Base-by-base conservation (phyloP, 2,797 vertebrate species). In the Gymnothorax reevesii region DNA sequence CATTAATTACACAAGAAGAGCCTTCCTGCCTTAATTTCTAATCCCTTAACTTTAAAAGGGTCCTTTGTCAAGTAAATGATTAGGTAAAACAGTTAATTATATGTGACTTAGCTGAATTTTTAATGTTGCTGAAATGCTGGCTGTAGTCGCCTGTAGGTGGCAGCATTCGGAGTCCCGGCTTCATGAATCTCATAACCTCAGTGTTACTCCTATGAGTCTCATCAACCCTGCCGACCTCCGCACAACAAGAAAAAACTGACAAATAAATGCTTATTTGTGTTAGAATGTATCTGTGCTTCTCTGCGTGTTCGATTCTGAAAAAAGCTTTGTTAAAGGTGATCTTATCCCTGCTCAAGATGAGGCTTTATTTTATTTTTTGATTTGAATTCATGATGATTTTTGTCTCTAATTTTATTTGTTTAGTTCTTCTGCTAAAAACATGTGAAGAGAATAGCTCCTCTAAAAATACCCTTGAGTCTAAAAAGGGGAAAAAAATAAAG, bases 41-140 rank as follows among this genome's bases (percentile, higher is more conserved):
- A 89, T 90, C 89, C 90, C 57, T 75, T 86, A 89, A 91, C 89
- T 86, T 87, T 89, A 82, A 87, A 89, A 75, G 83, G 71, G 85
- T 91, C 90, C 92, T 87, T 88, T 90, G 92, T 91, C 89, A 92
- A 94, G 95, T 92, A 92, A 94, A 92, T 94, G 92, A 94, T 94
- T 94, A 95, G 91, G 90, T 92, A 87, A 90, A 87, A 89, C 82
- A 95, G 92, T 96, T 95, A 93, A 96, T 96, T 95, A 96, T 95
- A 92, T 91, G 90, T 92, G 92, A 82, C 93, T 94, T 95, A 94
- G 93, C 88, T 92, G 93, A 89, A 25, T 92, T 92, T 92, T 89
- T 90, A 77, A 90, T 88, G 87, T 85, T 85, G 82, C 73, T 84
- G 66, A 60, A 87, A 95, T 92, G 90, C 91, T 86, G 88, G 89